Evolutionary conservation across 2,113 vertebrate genomes (phyloP).

Genomic region (Ameiurus melas): DNA sequence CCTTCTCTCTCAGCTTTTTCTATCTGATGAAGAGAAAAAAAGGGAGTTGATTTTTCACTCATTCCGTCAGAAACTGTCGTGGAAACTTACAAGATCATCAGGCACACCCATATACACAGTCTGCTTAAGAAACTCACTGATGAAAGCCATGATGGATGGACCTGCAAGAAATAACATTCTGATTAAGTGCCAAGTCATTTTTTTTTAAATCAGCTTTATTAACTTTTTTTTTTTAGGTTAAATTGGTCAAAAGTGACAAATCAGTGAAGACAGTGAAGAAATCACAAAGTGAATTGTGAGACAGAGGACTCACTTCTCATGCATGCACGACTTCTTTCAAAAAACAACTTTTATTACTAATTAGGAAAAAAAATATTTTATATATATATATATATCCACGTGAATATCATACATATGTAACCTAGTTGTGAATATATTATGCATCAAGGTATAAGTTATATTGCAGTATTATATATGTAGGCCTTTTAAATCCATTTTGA

Average conservation of each 20-base stretch:
- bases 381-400: not conserved
- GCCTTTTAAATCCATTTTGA: not conserved
- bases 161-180: constrained; percentile 57
- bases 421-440: not conserved
- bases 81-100: constrained; percentile 80
- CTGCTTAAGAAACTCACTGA: constrained; percentile 79
- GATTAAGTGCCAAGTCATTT: not conserved
- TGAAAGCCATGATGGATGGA: constrained; percentile 78
- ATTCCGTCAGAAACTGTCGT: constrained; percentile 49
- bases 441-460: not conserved
- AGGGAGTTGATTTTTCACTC: constrained; percentile 15
- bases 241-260: not conserved
- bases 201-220: not conserved
- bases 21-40: constrained; percentile 40
- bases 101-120: constrained; percentile 79
- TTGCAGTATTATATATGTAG: not conserved
- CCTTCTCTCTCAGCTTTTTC: not conserved
- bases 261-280: no score
- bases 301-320: not conserved
- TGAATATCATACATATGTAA: not conserved
- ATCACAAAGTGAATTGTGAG: not conserved
- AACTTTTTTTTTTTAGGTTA: no score
- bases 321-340: no score
- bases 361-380: no score
- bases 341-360: no score